Evolutionary conservation across 1,140 invertebrate genomes (phyloP), one percentile per base, ranked within the genome.

Genomic region (Manduca sexta): DNA sequence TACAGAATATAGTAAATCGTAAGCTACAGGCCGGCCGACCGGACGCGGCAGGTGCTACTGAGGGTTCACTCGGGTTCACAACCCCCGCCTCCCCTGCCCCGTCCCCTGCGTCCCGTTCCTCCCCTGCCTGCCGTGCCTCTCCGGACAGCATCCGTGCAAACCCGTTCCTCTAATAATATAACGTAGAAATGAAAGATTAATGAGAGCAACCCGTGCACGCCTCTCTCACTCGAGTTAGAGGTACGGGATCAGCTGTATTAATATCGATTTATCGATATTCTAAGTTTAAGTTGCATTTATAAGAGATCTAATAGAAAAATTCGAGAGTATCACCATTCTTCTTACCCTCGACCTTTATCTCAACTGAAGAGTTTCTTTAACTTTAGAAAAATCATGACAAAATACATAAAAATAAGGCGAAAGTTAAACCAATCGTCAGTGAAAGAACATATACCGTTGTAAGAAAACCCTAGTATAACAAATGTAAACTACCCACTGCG

Each of bases 141-240:
- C 60, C 55, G 45, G 60, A 15, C 70, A 73, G 75, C 74, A 79
- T 82, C 78, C 77, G 78, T 72, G 77, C 80, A 75, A 82, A 84
- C 80, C 72, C 58, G 78, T 79, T 81, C 76, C 74, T 81, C 78
- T 80, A 82, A 82, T 82, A 84, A 84, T 84, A 84, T 82, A 84
- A 84, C 67, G 78, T 82, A 80, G 76, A 82, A 81, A 84, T 74
- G 76, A 81, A 82, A 81, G 78, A 84, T 79, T 84, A 82, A 82
- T 84, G 77, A 84, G 81, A 82, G 74, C 78, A 84, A 79, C 77
- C 76, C 58, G 75, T 54, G 77, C 74, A 81, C 81, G 77, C 81
- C 78, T 82, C 71, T 74, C 79, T 76, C 78, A 74, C 74, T 74
- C 62, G 64, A 48, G 15, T 12, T 17, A 8, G 44, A 51, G 39